Evolutionary conservation across 1,140 invertebrate genomes (phyloP), one percentile per base, ranked within the genome.

Genomic region (Myzus persicae): DNA sequence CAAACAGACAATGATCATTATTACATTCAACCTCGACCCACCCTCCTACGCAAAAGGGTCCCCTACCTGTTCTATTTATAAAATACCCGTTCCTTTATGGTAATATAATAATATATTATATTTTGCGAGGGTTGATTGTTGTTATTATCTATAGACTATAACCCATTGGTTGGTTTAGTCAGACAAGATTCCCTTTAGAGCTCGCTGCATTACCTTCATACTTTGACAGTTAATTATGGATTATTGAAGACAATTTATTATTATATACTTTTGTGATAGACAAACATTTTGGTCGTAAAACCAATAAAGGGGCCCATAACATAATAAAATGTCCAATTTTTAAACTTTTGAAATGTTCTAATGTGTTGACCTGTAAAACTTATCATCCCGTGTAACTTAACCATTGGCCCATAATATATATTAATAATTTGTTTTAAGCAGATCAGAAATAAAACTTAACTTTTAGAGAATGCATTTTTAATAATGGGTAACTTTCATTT

Each of bases 201-300:
- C 22, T 87, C 40, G 6, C 24, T n/a, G 31, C 14, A 18, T 14
- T 38, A 48, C 5, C 11, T 36, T 24, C 9, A 85, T n/a, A 48
- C 85, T 36, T 48, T 48, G 85, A 46, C n/a, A 88, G 85, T 88
- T 48, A 48, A 88, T 88, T 48, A 88, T 48, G 42, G 42, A 44
- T 46, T 46, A 87, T 44, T n/a, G 40, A 31, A 87, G 40, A 67
- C 31, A n/a, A 67, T 31, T 18, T 76, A 76, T n/a, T 76, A 76
- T n/a, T 76, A 36, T 76, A n/a, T n/a, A 36, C 11, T 76, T 76
- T 76, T n/a, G 31, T 76, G 59, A 36, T 76, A n/a, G 4, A 18
- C 31, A n/a, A 76, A n/a, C 36, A 76, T 76, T 76, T 76, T 76
- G 59, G 4, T 76, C 11, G 6, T 76, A n/a, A 18, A 31, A 76